Evolutionary conservation across 2,888 invertebrate species (phyloP), one percentile per base, ranked within the genome.

Genomic region (Cryptus viduatorius): DNA sequence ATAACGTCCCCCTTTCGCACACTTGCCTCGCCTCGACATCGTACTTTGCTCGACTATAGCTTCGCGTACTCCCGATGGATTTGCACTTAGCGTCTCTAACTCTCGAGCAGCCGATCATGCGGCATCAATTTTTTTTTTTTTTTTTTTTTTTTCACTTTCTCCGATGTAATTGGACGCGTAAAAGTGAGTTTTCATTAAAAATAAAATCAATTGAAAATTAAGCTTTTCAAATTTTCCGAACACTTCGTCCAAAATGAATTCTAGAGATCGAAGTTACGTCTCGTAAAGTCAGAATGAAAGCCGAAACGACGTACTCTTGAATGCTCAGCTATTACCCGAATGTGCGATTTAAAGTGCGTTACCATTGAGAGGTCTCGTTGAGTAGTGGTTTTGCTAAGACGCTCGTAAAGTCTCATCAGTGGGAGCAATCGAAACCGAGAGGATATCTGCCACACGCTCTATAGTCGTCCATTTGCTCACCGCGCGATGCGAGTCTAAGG

Each of bases 341-440:
- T 37, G 37, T 8, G 37, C 37, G 12, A 48, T 12, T 24, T 24
- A 24, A 24, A 24, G 24, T 24, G 24, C 24, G 24, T 24, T 24
- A 24, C 24, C 24, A 3, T 24, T 24, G 2, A 2, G 24, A 24
- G 24, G 3, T 12, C 48, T n/a, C 12, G 48, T 67, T n/a, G 44
- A 67, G 16, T 67, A 19, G 16, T 5, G 37, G 37, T 37, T 37
- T 67, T 50, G n/a, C 50, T 14, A 50, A 48, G 85, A 48, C 56
- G 89, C 82, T 90, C 90, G 89, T 90, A 90, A 90, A 89, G 73
- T 90, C 86, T 90, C 90, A 89, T 90, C 90, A 89, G 87, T 37
- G 7, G 37, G 37, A 37, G 37, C 87, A 89, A 90, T 90, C 89
- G 89, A 89, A 89, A 89, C 44, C 87, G 87, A 81, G 80, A 65